Percentiles rank a stretch among this genome's conserved stretches.
Conservation (phyloP, 1,140 invertebrate species). For the Drosophila ficusphila region DNA sequence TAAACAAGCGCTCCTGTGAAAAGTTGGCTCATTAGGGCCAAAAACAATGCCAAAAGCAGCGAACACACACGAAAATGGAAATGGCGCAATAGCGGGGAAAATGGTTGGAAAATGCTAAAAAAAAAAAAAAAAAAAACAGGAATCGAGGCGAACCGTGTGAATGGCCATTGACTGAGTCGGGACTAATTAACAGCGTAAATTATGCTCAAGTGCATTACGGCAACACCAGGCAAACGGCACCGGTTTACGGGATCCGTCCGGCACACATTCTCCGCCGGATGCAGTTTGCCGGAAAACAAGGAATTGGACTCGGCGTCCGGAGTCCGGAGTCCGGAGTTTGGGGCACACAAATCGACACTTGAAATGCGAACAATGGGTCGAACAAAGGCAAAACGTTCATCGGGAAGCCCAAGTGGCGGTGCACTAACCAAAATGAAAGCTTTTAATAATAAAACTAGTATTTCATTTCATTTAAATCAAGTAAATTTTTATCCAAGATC, state of each 20-base stretch:
- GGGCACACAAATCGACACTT: slow-evolving; percentile 73
- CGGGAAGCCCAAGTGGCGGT: not conserved
- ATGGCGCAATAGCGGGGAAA: not conserved
- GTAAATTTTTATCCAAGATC: too few relatives aligned
- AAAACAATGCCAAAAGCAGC: slow-evolving; percentile 34
- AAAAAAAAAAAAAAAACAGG: too few relatives aligned
- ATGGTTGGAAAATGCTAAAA: slow-evolving; percentile 29
- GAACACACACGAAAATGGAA: not conserved
- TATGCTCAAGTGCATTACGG: slow-evolving; percentile 78
- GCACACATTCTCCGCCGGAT: slow-evolving; percentile 42
- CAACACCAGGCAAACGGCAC: slow-evolving; percentile 43
- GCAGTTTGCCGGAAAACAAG: slow-evolving; percentile 30
- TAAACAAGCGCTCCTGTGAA: slow-evolving; percentile 6
- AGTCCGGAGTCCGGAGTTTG: too few relatives aligned
- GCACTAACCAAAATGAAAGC: not conserved
- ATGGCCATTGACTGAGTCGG: slow-evolving; percentile 54
- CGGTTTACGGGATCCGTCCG: slow-evolving; percentile 8
- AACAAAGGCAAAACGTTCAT: slow-evolving; percentile 40
- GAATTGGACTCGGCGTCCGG: too few relatives aligned
- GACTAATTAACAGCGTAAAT: slow-evolving; percentile 82
- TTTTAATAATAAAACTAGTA: too few relatives aligned
- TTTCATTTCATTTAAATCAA: too few relatives aligned
- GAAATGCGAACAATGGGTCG: slow-evolving; percentile 49
- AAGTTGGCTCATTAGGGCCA: slow-evolving; percentile 47
- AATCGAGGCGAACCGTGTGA: slow-evolving; percentile 47